These are phyloP conservation scores for Monopis laevigella DNA, from an alignment of 2,888 invertebrate genomes.

Conservation along the genomic window DNA sequence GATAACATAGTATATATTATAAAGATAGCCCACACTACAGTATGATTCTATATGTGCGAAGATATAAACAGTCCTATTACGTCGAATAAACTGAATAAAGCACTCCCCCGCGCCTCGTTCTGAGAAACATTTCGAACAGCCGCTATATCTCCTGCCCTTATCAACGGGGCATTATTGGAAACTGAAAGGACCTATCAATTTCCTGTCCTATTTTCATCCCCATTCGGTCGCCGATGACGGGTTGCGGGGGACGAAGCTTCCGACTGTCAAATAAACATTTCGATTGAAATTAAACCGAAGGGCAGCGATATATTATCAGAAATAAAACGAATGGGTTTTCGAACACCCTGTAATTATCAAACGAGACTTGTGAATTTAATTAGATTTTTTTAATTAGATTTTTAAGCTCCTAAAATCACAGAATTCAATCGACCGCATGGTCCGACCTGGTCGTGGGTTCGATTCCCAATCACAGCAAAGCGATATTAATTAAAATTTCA, in stretches of 20 bases:
- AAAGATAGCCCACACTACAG: too few species aligned
- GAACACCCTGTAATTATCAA: too few species aligned
- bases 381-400: too few species aligned
- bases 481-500: too few species aligned
- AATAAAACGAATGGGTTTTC: too few species aligned
- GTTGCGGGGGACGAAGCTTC: not conserved
- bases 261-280: constrained; percentile 8
- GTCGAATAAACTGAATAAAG: constrained; percentile 37
- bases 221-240: constrained; percentile 20
- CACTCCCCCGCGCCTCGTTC: constrained; percentile 33
- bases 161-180: constrained; percentile 39
- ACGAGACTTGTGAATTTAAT: too few species aligned
- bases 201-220: constrained; percentile 34
- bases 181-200: constrained; percentile 42
- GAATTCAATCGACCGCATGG: too few species aligned
- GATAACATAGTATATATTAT: too few species aligned
- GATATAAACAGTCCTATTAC: constrained; percentile 25
- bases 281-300: constrained; percentile 14
- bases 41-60: not conserved
- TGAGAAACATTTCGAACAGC: constrained; percentile 23
- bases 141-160: constrained; percentile 33
- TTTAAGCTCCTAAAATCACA: too few species aligned
- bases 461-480: too few species aligned
- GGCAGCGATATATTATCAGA: constrained; percentile 10
- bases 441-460: too few species aligned